Conservation (phyloP, 37 sponge, comb jelly and placozoan species). For the Geodia barretti region DNA sequence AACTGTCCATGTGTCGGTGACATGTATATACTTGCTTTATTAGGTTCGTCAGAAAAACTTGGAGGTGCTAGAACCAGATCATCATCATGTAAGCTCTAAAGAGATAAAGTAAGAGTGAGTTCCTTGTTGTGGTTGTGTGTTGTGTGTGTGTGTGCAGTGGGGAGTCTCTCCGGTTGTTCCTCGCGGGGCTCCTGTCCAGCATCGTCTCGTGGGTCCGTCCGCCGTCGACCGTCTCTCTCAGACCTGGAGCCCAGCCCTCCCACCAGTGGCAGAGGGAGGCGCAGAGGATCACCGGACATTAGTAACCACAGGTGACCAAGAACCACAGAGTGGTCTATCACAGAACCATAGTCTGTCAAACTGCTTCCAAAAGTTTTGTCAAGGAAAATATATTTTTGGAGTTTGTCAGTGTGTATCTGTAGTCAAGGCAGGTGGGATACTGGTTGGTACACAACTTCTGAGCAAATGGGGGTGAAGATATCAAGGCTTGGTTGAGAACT, state of each 20-base stretch:
- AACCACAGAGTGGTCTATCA: too few relatives aligned
- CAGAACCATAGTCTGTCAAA: too few relatives aligned
- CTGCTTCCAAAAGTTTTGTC: too few relatives aligned
- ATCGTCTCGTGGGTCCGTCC: neutral
- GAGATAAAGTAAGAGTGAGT: too few relatives aligned
- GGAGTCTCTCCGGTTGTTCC: slow-evolving; percentile 6
- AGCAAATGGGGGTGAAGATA: neutral
- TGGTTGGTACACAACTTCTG: neutral
- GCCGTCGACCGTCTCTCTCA: neutral
- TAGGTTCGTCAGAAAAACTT: neutral
- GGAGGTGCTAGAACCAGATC: neutral
- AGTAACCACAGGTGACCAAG: too few relatives aligned
- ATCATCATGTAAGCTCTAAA: neutral
- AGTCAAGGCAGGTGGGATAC: too few relatives aligned
- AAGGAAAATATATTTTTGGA: too few relatives aligned
- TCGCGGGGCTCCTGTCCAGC: slow-evolving; percentile 1
- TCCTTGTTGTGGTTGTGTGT: neutral
- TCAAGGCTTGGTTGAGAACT: slow-evolving; percentile 15
- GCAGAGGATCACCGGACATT: too few relatives aligned
- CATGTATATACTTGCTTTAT: neutral
- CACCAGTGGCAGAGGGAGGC: neutral
- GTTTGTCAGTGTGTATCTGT: too few relatives aligned
- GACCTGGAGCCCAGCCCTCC: neutral
- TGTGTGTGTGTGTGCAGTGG: slow-evolving; percentile 1
- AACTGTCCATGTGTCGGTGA: neutral